Conservation (phyloP, 2,113 vertebrate species). For the Protobothrops mucrosquamatus region DNA sequence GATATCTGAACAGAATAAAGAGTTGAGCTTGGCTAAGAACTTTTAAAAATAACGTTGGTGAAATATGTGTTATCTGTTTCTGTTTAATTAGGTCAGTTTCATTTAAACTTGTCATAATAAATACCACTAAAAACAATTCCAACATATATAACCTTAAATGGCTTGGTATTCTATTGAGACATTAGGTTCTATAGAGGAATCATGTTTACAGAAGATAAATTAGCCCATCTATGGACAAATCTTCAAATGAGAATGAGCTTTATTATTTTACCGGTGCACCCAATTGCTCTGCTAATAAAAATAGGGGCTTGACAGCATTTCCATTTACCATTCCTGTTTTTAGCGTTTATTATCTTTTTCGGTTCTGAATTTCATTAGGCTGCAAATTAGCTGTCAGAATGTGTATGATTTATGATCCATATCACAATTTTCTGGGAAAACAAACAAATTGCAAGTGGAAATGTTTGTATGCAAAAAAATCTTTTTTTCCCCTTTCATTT, state of each 20-base stretch:
- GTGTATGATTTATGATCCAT: slow-evolving; percentile 61
- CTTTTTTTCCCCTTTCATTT: not conserved
- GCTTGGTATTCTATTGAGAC: slow-evolving; percentile 51
- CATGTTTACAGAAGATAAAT: slow-evolving; percentile 47
- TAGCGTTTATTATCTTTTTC: slow-evolving; percentile 70
- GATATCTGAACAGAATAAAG: slow-evolving; percentile 28
- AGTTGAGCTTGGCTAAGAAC: not conserved
- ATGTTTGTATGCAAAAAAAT: not conserved
- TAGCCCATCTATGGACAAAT: slow-evolving; percentile 56
- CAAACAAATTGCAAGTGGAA: not conserved
- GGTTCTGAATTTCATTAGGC: slow-evolving; percentile 70
- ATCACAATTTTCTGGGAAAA: slow-evolving; percentile 1
- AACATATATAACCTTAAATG: slow-evolving; percentile 14
- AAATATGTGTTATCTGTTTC: slow-evolving; percentile 21
- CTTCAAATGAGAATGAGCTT: slow-evolving; percentile 68
- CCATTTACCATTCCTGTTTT: slow-evolving; percentile 66
- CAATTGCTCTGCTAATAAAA: slow-evolving; percentile 67
- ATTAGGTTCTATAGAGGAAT: slow-evolving; percentile 43
- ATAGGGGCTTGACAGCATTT: slow-evolving; percentile 67
- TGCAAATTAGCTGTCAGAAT: slow-evolving; percentile 70
- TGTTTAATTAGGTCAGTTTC: slow-evolving; percentile 7
- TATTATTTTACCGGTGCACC: slow-evolving; percentile 64
- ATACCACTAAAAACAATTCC: slow-evolving; percentile 1
- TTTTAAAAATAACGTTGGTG: slow-evolving; percentile 24
- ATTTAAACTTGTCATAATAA: not conserved